These are phyloP conservation scores for Lepidotrigona ventralis DNA, from an alignment of 1,140 invertebrate genomes.

Conservation along the genomic window DNA sequence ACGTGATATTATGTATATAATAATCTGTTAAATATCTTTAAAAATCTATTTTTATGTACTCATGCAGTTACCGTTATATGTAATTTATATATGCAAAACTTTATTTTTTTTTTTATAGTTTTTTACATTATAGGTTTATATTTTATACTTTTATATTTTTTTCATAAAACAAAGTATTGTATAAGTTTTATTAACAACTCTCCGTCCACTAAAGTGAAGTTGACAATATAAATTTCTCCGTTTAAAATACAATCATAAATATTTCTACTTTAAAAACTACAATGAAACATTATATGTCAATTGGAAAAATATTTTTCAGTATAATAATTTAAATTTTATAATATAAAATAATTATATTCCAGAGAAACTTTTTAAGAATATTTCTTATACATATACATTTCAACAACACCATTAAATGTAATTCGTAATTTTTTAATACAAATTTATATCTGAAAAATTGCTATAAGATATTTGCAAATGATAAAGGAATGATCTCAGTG, in stretches of 20 bases:
- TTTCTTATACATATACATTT: not conserved
- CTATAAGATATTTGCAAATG: constrained; percentile 1
- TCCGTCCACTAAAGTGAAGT: constrained; percentile 50
- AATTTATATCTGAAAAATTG: not conserved
- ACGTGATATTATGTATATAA: constrained; percentile 37
- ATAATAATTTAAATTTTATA: too few relatives aligned
- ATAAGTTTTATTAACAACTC: constrained; percentile 25
- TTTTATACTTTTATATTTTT: constrained; percentile 26
- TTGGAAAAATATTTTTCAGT: too few relatives aligned
- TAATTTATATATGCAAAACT: constrained; percentile 10
- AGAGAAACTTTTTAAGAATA: not conserved
- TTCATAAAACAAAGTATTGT: constrained; percentile 18
- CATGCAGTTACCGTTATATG: constrained; percentile 50
- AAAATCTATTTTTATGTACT: constrained; percentile 12
- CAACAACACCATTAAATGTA: not conserved
- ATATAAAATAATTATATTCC: not conserved
- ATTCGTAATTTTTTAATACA: not conserved
- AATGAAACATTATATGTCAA: not conserved
- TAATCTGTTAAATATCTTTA: constrained; percentile 30
- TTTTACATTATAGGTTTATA: constrained; percentile 17
- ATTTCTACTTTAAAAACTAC: not conserved
- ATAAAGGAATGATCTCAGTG: constrained; percentile 11
- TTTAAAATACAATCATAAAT: not conserved
- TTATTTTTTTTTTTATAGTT: constrained; percentile 32
- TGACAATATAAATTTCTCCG: constrained; percentile 28